These are phyloP conservation scores for Acinonyx jubatus DNA, from an alignment of 2,113 vertebrate species.

Conservation along the genomic window DNA sequence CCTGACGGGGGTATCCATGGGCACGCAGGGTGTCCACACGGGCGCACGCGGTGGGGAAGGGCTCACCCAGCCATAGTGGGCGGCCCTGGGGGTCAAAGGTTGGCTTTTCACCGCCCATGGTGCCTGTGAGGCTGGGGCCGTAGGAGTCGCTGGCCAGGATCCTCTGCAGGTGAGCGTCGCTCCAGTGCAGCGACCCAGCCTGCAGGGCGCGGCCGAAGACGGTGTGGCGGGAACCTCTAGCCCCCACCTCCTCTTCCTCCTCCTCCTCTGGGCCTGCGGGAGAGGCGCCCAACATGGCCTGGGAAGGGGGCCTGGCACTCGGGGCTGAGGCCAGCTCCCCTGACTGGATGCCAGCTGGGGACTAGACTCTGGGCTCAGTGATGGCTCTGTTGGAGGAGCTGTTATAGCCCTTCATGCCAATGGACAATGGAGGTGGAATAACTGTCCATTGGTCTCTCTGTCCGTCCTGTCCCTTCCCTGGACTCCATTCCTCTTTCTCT, in stretches of 20 bases:
- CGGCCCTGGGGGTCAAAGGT: constrained; percentile 83
- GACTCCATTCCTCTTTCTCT: not conserved
- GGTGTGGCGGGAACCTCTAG: constrained; percentile 65
- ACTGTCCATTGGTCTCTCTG: not conserved
- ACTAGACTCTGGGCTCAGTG: not conserved
- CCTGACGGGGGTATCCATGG: constrained; percentile 83
- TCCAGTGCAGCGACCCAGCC: constrained; percentile 81
- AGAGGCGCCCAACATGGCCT: not conserved
- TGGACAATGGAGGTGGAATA: not conserved
- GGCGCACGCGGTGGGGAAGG: constrained; percentile 85
- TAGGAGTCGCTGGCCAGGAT: constrained; percentile 80
- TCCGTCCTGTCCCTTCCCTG: not conserved
- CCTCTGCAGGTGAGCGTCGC: constrained; percentile 80
- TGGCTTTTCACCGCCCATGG: constrained; percentile 69
- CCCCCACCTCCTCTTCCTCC: not conserved
- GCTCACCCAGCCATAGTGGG: constrained; percentile 84
- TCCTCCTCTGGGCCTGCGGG: constrained; percentile 8
- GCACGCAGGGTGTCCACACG: constrained; percentile 84
- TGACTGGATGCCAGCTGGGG: not conserved
- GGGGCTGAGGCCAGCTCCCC: not conserved
- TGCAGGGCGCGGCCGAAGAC: constrained; percentile 83
- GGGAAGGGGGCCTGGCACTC: not conserved
- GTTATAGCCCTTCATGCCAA: not conserved
- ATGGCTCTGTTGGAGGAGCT: accelerated
- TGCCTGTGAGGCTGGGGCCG: constrained; percentile 69